Evolutionary conservation across 2,113 vertebrate species (phyloP), one percentile per base, ranked within the genome.

Genomic region (Thunnus thynnus): DNA sequence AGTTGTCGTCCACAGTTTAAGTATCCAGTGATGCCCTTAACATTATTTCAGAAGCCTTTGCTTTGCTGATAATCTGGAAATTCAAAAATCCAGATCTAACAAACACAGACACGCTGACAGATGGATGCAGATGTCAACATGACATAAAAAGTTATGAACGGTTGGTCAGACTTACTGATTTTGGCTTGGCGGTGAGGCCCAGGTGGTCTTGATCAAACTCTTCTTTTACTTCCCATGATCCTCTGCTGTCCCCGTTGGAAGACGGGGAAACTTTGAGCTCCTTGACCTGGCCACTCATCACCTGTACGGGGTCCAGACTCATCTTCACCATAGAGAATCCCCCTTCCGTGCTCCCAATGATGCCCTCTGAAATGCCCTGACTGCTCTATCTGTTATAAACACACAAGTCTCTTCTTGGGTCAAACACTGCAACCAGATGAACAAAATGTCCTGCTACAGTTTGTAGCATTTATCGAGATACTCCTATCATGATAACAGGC

Each of bases 271-370:
- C 86, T 86, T 85, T 88, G 57, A 92, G 85, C 69, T 94, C 94
- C 61, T 90, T 84, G 63, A 89, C 91, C 74, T 93, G 87, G 47
- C 84, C 90, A 1, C 86, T 92, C 83, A 92, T 91, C 86, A 94
- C 93, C 91, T 94, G 94, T 10, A 93, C 85, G 36, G 89, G 88
- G 80, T 96, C 92, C 90, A 95, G 86, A 89, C 91, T 96, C 95
- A 95, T 95, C 85, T 83, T 93, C 84, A 91, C 84, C 92, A 90
- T 86, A 91, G 72, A 90, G 76, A 70, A 64, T 41, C 58, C 67
- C 64, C 20, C 51, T 32, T 22, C 16, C 44, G 50, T 44, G 27
- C 56, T 68, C 47, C 56, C 68, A 61, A 4, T 57, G 57, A 50
- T 13, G 12, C 46, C 13, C 13, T 13, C 17, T 5, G 2, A 46